These are phyloP conservation scores for Diaphora mendica DNA, from an alignment of 2,888 invertebrate genomes.

Conservation along the genomic window DNA sequence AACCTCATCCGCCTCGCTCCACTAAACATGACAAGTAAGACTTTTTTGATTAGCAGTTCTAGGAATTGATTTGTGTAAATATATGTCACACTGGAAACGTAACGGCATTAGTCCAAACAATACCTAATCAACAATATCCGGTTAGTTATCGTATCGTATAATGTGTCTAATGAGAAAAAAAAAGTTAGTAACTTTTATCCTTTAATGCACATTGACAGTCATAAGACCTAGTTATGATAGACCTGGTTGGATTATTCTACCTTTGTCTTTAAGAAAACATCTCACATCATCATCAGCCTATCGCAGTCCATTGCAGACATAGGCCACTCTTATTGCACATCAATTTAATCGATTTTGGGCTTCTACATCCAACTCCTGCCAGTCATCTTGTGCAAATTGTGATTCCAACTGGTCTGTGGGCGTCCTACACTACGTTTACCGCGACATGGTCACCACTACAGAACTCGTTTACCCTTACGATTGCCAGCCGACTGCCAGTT, in stretches of 20 bases:
- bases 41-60: neutral
- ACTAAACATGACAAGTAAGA: slow-evolving; percentile 85
- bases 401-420: too few relatives aligned
- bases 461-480: too few relatives aligned
- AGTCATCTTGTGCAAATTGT: too few relatives aligned
- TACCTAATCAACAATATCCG: neutral
- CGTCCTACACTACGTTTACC: too few relatives aligned
- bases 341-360: too few relatives aligned
- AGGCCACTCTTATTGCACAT: too few relatives aligned
- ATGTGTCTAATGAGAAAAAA: neutral
- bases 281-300: too few relatives aligned
- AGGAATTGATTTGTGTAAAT: neutral
- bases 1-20: slow-evolving; percentile 77
- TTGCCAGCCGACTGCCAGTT: too few relatives aligned
- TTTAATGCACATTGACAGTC: neutral
- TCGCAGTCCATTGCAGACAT: too few relatives aligned
- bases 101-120: neutral
- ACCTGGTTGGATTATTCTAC: neutral
- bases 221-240: neutral
- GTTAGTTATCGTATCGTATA: neutral
- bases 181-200: neutral
- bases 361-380: too few relatives aligned
- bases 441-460: too few relatives aligned
- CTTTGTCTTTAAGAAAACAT: neutral
- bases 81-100: neutral